These are phyloP conservation scores for Pangasius djambal DNA, from an alignment of 2,797 vertebrate genomes.

Conservation along the genomic window DNA sequence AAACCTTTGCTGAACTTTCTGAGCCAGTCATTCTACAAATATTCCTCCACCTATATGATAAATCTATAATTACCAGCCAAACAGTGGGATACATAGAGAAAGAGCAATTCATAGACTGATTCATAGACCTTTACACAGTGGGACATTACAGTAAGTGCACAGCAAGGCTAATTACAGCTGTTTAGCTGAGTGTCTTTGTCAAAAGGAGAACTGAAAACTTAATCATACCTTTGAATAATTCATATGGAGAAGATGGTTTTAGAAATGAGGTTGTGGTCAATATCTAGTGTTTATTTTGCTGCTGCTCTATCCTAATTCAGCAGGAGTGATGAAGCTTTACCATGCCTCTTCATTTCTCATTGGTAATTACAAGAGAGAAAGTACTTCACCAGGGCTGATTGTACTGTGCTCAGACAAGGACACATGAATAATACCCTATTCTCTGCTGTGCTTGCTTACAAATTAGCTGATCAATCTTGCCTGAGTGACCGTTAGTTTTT, in stretches of 20 bases:
- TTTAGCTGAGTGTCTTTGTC: neutral
- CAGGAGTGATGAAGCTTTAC: conserved; percentile 42
- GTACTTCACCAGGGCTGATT: conserved; percentile 45
- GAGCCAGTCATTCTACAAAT: neutral
- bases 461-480: conserved; percentile 55
- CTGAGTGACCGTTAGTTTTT: conserved; percentile 44
- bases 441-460: conserved; percentile 42
- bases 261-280: conserved; percentile 26
- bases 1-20: neutral
- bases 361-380: conserved; percentile 55
- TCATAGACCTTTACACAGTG: neutral
- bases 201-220: conserved; percentile 16
- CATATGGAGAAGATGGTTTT: conserved; percentile 31
- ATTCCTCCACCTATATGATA: neutral
- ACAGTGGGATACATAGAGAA: neutral
- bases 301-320: conserved; percentile 36
- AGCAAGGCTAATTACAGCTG: conserved; percentile 26
- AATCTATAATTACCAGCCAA: neutral
- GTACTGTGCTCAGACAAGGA: conserved; percentile 32
- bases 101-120: neutral
- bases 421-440: conserved; percentile 37
- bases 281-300: conserved; percentile 28
- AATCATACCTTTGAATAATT: conserved; percentile 30
- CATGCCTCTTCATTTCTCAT: conserved; percentile 50
- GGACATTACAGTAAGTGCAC: neutral